A percentile compares a stretch with the other conserved stretches of the same genome.
Conservation (phyloP, 1,140 invertebrate species). For the Monochamus saltuarius region DNA sequence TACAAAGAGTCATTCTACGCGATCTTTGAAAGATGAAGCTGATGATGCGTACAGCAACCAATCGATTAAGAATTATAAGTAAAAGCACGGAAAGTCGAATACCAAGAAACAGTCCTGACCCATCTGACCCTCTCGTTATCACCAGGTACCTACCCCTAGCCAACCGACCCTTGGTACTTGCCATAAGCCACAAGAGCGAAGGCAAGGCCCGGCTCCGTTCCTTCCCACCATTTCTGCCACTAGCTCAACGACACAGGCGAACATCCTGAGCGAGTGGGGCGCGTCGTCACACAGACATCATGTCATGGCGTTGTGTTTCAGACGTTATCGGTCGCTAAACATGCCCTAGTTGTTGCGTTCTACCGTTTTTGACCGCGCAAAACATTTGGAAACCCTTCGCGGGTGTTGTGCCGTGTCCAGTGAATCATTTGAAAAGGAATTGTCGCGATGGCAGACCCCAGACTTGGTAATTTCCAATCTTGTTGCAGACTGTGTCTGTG, state of each 20-base stretch:
- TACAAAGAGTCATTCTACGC: too few species aligned
- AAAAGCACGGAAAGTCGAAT: not conserved
- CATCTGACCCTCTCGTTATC: not conserved
- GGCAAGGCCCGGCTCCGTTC: not conserved
- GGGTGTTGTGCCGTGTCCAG: not conserved
- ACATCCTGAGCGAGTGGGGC: slow-evolving; percentile 15
- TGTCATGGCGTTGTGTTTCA: slow-evolving; percentile 11
- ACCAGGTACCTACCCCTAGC: too few species aligned
- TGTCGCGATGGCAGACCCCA: slow-evolving; percentile 28
- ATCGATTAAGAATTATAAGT: not conserved
- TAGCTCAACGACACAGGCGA: slow-evolving; percentile 3
- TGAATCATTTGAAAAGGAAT: not conserved
- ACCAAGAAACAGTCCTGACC: not conserved
- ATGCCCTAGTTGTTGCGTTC: slow-evolving; percentile 1
- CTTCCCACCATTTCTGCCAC: slow-evolving; percentile 8
- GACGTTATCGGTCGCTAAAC: slow-evolving; percentile 5
- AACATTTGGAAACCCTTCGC: too few species aligned
- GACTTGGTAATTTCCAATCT: slow-evolving; percentile 33
- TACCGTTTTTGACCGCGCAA: too few species aligned
- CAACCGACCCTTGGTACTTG: not conserved
- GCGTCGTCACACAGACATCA: slow-evolving; percentile 3
- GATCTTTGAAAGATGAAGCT: too few species aligned
- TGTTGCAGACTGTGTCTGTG: slow-evolving; percentile 46
- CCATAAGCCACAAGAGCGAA: slow-evolving; percentile 1
- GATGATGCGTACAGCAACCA: not conserved